A percentile compares a stretch with the other conserved stretches of the same genome.
These are phyloP conservation scores for Brachypteracias leptosomus DNA, from an alignment of 2,113 vertebrate species.

Conservation along the genomic window DNA sequence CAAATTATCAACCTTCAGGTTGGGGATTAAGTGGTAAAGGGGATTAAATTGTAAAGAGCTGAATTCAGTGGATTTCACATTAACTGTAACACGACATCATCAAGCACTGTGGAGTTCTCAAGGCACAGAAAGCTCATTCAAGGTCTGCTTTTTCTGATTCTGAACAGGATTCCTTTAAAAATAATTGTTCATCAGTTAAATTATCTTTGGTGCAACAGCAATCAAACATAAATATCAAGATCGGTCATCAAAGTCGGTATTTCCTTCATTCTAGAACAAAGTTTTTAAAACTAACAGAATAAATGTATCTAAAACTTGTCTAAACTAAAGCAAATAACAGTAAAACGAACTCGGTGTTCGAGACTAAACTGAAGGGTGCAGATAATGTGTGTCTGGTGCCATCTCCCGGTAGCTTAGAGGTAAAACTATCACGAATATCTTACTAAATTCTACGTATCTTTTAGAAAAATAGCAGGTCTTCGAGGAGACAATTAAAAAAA, in stretches of 20 bases:
- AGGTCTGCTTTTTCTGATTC: neutral
- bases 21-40: neutral
- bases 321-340: neutral
- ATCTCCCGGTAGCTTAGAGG: slow-evolving; percentile 41
- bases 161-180: neutral
- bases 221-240: neutral
- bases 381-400: slow-evolving; percentile 31
- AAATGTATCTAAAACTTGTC: neutral
- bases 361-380: neutral
- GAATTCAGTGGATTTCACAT: neutral
- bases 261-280: neutral
- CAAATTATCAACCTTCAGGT: neutral
- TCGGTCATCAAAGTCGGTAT: neutral
- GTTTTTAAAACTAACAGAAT: neutral
- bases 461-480: neutral
- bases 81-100: neutral
- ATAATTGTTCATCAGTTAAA: neutral
- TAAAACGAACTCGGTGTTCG: neutral
- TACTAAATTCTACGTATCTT: too few relatives aligned
- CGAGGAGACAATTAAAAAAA: rapidly evolving
- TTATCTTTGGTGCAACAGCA: neutral
- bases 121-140: neutral
- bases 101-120: neutral
- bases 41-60: neutral
- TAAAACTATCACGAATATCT: neutral